phyloP scores from a whole-genome alignment of 2,113 vertebrate genomes.

The Procapra przewalskii region DNA sequence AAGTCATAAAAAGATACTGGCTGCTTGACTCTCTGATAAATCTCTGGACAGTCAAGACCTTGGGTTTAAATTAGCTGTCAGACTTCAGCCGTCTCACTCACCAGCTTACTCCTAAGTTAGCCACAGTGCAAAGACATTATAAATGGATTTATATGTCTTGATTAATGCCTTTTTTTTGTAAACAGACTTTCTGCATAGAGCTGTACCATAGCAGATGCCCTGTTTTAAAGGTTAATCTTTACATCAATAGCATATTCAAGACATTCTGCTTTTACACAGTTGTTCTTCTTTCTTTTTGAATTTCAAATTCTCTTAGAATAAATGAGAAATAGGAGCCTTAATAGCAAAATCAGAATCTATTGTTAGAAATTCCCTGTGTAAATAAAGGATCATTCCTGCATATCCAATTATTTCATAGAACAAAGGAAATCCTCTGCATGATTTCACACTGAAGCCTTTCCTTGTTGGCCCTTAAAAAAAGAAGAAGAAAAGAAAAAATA shows the following conservation, averaged over 20 bases:
- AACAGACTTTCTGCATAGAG: constrained; percentile 42
- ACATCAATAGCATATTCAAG: constrained; percentile 46
- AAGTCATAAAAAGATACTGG: constrained; percentile 58
- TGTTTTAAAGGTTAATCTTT: constrained; percentile 36
- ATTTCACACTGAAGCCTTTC: constrained; percentile 58
- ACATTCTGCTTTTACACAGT: background rate
- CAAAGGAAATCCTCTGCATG: constrained; percentile 63
- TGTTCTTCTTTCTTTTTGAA: constrained; percentile 27
- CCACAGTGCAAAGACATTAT: constrained; percentile 38
- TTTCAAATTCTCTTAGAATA: constrained; percentile 52
- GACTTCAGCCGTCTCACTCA: constrained; percentile 25
- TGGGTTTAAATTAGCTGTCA: constrained; percentile 70
- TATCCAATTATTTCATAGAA: constrained; percentile 10
- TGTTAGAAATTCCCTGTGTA: constrained; percentile 65
- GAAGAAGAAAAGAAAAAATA: background rate
- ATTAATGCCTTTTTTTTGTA: constrained; percentile 40
- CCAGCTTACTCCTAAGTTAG: background rate
- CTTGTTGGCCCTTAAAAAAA: constrained; percentile 67
- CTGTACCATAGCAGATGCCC: background rate
- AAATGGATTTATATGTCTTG: constrained; percentile 23
- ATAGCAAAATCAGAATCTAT: constrained; percentile 65
- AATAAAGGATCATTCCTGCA: constrained; percentile 39
- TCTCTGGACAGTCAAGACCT: constrained; percentile 57
- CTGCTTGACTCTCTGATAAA: constrained; percentile 63
- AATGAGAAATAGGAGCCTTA: constrained; percentile 36